These are phyloP conservation scores for Pholis gunnellus DNA, from an alignment of 2,113 vertebrate species.

Conservation along the genomic window DNA sequence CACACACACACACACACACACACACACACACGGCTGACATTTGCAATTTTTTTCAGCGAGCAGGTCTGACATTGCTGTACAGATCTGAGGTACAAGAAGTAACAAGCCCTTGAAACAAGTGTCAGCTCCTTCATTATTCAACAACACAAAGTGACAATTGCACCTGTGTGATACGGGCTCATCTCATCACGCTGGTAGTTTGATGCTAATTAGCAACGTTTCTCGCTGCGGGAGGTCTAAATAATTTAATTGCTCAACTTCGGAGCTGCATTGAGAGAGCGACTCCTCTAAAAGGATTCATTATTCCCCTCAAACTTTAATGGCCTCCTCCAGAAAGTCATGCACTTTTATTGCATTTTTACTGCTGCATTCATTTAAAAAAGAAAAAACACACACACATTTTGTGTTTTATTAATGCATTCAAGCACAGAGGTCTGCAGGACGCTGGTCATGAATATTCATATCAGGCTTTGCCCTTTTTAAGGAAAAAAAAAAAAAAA, in stretches of 20 bases:
- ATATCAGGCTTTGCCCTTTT: conserved; percentile 67
- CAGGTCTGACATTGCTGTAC: conserved; percentile 20
- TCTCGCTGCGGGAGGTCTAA: conserved; percentile 67
- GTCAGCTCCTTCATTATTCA: conserved; percentile 67
- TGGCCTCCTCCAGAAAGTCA: conserved; percentile 63
- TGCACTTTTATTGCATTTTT: conserved; percentile 70
- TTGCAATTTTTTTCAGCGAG: conserved; percentile 29
- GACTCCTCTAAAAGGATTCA: conserved; percentile 64
- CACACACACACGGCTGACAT: neutral
- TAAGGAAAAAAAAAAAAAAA: conserved; percentile 5
- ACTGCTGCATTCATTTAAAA: conserved; percentile 54
- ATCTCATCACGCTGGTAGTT: conserved; percentile 61
- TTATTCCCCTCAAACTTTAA: conserved; percentile 75
- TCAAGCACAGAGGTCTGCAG: conserved; percentile 46
- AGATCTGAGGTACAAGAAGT: conserved; percentile 6
- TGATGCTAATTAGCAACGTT: conserved; percentile 76
- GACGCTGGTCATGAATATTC: conserved; percentile 70
- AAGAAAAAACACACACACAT: conserved; percentile 30
- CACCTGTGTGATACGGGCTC: conserved; percentile 71
- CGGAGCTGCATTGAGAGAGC: conserved; percentile 29
- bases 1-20: too few species aligned
- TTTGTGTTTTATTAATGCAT: conserved; percentile 64
- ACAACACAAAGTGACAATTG: conserved; percentile 67
- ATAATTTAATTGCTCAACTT: conserved; percentile 75
- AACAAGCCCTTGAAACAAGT: conserved; percentile 63